Base-by-base conservation (phyloP, 2,113 vertebrate species). In the Pterocles orientalis region DNA sequence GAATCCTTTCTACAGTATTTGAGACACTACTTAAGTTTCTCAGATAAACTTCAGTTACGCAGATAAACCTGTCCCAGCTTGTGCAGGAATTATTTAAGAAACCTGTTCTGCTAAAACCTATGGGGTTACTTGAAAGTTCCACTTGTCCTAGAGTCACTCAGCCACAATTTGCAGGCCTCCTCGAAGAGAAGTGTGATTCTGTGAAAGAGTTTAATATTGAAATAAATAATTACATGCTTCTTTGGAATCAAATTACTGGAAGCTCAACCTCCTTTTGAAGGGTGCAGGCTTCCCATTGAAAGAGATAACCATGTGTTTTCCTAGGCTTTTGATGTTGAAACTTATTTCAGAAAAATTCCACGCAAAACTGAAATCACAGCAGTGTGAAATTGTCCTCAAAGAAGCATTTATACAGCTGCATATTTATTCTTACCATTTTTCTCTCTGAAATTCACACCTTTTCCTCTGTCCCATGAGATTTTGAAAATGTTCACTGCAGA, bases 321-420 rank as follows among this genome's bases (percentile, higher is more conserved):
- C 41, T n/a, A 61, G 2, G 69, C 68, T 94, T 97, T 93, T 94
- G 94, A 93, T 92, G 79, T 86, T 86, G 88, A 92, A 93, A 97
- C 25, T 28, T 60, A 91, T 70, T 90, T 87, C 75, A 91, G 61
- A 82, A 95, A 92, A 93, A 91, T 66, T 85, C 62, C 45, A 85
- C 45, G 95, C 66, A 85, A 92, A 95, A 72, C 24, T 82, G 62
- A 80, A 96, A 77, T 82, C 82, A 76, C 66, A 50, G 90, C 23
- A 39, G 36, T 82, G 66, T 83, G 84, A 94, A 97, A 95, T 86
- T 80, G n/a, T 36, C n/a, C 56, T 87, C 54, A 36, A 77, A 88
- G 43, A 90, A 91, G 65, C 5, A 0, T 77, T 90, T 89, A 48
- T 69, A 58, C 7, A 57, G 66, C 54, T 91, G 58, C 31, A 50